Conservation (phyloP, 1,140 invertebrate species). For the Cotesia typhae region DNA sequence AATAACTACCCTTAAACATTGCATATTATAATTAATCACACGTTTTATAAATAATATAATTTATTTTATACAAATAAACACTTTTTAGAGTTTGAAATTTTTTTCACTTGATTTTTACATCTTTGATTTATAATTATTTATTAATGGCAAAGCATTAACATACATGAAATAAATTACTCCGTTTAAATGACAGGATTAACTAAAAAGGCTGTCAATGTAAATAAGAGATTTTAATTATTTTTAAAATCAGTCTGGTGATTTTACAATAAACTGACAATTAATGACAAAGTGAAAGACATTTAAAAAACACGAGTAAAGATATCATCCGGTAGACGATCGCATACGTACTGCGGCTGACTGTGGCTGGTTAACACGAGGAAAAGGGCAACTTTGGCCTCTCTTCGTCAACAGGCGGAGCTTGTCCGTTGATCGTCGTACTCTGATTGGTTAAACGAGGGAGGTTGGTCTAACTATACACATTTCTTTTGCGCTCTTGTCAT, state of each 20-base stretch:
- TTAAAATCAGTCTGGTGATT: no score
- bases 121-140: background rate
- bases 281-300: background rate
- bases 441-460: conserved; percentile 57
- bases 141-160: background rate
- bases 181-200: no score
- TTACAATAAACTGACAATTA: no score
- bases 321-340: conserved; percentile 56
- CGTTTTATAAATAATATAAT: background rate
- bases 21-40: background rate
- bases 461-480: conserved; percentile 51
- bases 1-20: background rate
- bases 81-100: background rate
- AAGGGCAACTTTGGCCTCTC: conserved; percentile 54
- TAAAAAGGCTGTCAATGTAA: no score
- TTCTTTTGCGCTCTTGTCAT: conserved; percentile 25
- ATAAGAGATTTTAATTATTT: no score
- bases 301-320: conserved; percentile 20
- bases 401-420: conserved; percentile 48
- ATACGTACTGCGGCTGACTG: conserved; percentile 62
- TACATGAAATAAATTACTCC: background rate
- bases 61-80: background rate
- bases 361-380: conserved; percentile 62
- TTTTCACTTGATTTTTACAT: conserved; percentile 11
- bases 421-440: conserved; percentile 27